Evolutionary conservation across 2,888 invertebrate species (phyloP).

Genomic region (Ditula angustiorana): DNA sequence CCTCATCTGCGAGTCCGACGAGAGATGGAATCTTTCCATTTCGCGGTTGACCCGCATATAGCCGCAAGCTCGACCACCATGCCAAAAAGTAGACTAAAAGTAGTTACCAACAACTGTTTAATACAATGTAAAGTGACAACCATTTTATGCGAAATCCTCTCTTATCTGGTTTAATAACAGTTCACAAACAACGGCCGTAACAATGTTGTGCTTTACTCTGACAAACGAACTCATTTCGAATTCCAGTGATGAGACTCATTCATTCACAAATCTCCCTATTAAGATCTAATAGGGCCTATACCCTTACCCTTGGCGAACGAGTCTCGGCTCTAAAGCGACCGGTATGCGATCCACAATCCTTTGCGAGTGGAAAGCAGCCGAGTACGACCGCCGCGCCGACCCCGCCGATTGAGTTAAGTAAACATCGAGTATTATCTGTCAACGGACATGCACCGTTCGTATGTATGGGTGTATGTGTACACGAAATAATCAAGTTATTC

Average conservation of each 20-base stretch:
- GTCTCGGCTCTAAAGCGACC: conserved; percentile 66
- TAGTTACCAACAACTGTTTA: conserved; percentile 15
- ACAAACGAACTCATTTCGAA: conserved; percentile 67
- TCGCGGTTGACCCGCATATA: conserved; percentile 81
- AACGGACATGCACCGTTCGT: conserved; percentile 77
- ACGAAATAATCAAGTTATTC: conserved; percentile 75
- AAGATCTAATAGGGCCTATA: conserved; percentile 68
- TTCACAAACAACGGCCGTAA: conserved; percentile 42
- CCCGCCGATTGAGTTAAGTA: conserved; percentile 83
- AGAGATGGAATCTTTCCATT: conserved; percentile 68
- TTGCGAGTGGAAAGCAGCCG: conserved; percentile 51
- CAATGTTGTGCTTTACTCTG: conserved; percentile 59
- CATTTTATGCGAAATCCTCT: conserved; percentile 26
- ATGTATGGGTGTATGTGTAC: conserved; percentile 63
- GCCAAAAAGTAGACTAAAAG: conserved; percentile 23
- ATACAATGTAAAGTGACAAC: conserved; percentile 17
- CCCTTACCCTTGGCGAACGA: conserved; percentile 56
- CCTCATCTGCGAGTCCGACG: conserved; percentile 59
- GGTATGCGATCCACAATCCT: conserved; percentile 58
- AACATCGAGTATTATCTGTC: conserved; percentile 84
- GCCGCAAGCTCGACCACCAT: conserved; percentile 56
- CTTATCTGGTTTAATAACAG: conserved; percentile 10
- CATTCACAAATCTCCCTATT: conserved; percentile 75
- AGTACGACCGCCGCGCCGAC: conserved; percentile 64
- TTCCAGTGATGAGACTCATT: conserved; percentile 82